Percentiles rank a stretch among this genome's conserved stretches.
Conservation (phyloP, 2,113 vertebrate species). For the sheep (Ovis aries) region DNA sequence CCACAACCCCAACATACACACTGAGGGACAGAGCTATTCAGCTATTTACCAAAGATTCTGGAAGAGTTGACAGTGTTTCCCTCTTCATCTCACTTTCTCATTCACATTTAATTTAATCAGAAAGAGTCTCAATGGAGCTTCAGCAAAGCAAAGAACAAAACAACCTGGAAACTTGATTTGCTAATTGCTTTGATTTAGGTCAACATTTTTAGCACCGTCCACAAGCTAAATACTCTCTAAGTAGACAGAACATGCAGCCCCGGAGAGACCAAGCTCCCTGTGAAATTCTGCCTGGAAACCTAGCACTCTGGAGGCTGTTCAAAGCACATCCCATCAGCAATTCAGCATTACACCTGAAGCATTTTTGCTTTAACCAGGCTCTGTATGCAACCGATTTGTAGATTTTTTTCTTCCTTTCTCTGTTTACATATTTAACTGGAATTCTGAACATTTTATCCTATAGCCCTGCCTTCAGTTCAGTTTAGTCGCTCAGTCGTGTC, state of each 20-base stretch:
- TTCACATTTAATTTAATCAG: slow-evolving; percentile 51
- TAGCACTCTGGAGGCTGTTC: neutral
- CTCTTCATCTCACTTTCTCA: neutral
- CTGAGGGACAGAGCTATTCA: neutral
- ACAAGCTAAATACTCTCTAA: slow-evolving; percentile 29
- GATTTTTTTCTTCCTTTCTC: neutral
- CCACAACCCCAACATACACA: neutral
- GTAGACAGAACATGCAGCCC: neutral
- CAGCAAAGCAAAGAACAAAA: slow-evolving; percentile 49
- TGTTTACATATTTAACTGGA: neutral
- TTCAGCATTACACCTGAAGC: neutral
- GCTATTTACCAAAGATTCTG: neutral
- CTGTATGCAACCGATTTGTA: neutral
- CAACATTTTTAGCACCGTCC: neutral
- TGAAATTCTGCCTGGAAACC: neutral
- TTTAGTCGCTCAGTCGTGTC: too few species aligned
- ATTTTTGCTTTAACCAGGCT: neutral
- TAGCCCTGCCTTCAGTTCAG: neutral
- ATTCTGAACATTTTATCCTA: neutral
- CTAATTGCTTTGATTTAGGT: slow-evolving; percentile 60
- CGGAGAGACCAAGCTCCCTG: neutral
- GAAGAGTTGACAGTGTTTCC: neutral
- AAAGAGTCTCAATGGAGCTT: slow-evolving; percentile 24
- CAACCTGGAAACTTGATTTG: neutral
- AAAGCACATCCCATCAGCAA: neutral